Percentiles rank a stretch among this genome's conserved stretches.
phyloP scores from a whole-genome alignment of 2,797 vertebrate genomes.

The Gambusia yucatana region DNA sequence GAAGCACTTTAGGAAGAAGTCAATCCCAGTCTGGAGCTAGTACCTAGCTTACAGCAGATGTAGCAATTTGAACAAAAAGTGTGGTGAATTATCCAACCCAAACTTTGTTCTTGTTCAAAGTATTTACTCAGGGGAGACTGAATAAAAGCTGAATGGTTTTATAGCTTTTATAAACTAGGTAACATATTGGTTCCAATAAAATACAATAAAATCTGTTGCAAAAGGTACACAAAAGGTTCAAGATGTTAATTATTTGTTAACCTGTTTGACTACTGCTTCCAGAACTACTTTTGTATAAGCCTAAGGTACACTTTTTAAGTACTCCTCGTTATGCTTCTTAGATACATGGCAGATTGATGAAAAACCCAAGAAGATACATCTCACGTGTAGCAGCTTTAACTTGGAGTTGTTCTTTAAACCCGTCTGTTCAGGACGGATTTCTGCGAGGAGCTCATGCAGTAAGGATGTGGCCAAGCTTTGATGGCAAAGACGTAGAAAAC shows the following conservation, averaged over 20 bases:
- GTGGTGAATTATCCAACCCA: no score
- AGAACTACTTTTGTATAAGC: background rate
- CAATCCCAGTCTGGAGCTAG: background rate
- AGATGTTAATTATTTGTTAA: background rate
- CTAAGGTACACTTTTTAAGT: background rate
- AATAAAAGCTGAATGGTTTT: background rate
- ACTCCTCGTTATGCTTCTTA: background rate
- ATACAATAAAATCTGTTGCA: background rate
- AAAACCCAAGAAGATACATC: background rate
- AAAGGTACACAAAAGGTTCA: background rate
- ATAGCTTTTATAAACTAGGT: background rate
- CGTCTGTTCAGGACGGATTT: background rate
- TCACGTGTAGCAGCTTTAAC: background rate
- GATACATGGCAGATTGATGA: background rate
- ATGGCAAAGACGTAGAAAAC: constrained; percentile 29
- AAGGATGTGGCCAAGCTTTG: constrained; percentile 14
- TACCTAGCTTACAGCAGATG: background rate
- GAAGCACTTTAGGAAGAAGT: background rate
- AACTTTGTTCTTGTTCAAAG: background rate
- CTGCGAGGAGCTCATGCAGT: constrained; percentile 2
- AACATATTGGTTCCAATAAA: background rate
- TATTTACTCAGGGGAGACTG: background rate
- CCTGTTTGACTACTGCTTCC: background rate
- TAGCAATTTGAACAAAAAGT: no score
- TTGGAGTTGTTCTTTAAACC: background rate